Conservation (phyloP, 2,797 vertebrate genomes). For the Eulemur coronatus region DNA sequence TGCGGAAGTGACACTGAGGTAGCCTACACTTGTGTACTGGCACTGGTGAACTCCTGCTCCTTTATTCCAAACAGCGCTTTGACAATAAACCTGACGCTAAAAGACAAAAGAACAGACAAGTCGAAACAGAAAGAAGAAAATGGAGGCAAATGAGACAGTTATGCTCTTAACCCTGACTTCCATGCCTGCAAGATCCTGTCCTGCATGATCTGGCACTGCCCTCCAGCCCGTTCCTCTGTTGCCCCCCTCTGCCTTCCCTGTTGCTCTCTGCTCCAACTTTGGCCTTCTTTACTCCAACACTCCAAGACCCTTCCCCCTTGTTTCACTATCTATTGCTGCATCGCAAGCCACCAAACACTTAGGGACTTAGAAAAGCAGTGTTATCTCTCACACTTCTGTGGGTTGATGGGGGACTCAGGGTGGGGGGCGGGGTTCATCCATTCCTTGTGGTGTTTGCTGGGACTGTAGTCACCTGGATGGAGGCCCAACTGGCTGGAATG, state of each 20-base stretch:
- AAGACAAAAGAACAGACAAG: not conserved
- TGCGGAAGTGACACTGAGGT: not conserved
- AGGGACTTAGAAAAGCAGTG: not conserved
- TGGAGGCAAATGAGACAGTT: not conserved
- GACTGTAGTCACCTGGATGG: not conserved
- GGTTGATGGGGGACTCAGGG: no score
- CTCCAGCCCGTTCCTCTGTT: not conserved
- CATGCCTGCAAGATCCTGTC: not conserved
- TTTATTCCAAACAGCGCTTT: not conserved
- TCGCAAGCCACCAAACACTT: not conserved
- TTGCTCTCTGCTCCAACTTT: not conserved
- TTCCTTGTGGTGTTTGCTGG: not conserved
- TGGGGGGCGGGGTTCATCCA: not conserved
- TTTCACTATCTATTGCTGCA: not conserved
- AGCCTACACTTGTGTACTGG: not conserved
- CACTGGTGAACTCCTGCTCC: not conserved
- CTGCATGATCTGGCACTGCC: not conserved
- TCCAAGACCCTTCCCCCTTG: not conserved
- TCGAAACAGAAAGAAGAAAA: not conserved
- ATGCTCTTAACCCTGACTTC: not conserved
- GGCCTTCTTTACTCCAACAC: not conserved
- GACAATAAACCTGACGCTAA: not conserved
- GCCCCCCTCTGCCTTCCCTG: rapidly evolving
- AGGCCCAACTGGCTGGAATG: not conserved
- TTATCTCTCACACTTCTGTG: not conserved